Percentiles rank a stretch among this genome's conserved stretches.
Conservation (phyloP, 2,797 vertebrate species). For the Pipistrellus kuhlii region DNA sequence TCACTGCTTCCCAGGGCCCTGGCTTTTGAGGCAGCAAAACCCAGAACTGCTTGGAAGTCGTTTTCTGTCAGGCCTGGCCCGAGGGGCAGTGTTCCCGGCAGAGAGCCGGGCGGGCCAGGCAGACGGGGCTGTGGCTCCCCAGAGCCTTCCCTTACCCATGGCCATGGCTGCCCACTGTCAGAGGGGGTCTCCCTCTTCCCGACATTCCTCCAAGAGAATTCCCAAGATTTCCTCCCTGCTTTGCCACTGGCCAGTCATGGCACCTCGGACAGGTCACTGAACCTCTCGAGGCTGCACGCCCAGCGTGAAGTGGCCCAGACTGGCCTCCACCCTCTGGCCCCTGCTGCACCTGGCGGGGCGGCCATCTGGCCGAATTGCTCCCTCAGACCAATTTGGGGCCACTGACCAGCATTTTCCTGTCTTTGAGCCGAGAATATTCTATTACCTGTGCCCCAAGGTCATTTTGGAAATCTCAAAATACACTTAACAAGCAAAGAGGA, state of each 20-base stretch:
- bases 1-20: neutral
- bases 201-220: neutral
- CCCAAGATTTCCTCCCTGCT: neutral
- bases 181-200: neutral
- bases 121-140: neutral
- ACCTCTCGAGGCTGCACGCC: neutral
- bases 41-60: neutral
- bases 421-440: neutral
- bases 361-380: neutral
- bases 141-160: neutral
- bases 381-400: neutral
- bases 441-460: constrained; percentile 4
- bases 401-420: neutral
- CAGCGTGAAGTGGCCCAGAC: fast-evolving
- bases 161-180: fast-evolving
- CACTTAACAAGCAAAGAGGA: neutral
- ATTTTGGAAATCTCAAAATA: constrained; percentile 54
- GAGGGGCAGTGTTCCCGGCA: neutral
- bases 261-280: neutral
- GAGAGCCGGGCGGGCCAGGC: neutral
- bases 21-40: neutral
- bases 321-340: neutral
- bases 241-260: neutral
- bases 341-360: neutral
- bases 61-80: neutral